A percentile compares a stretch with the other conserved stretches of the same genome.
Conservation (phyloP, 2,113 vertebrate genomes). For the Plecotus auritus region DNA sequence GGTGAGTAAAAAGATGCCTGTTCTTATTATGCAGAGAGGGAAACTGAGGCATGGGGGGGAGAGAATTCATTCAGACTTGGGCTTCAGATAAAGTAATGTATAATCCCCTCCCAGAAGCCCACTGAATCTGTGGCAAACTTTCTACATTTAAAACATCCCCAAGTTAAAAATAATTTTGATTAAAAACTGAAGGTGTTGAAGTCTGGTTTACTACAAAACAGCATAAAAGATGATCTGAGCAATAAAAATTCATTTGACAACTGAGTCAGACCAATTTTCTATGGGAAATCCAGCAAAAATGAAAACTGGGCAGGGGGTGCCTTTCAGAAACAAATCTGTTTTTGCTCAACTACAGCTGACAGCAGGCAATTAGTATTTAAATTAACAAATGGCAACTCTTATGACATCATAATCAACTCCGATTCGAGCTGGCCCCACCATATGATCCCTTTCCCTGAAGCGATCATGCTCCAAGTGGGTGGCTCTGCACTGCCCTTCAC, state of each 20-base stretch:
- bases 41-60: background rate
- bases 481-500: background rate
- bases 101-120: background rate
- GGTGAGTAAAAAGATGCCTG: background rate
- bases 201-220: background rate
- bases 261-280: conserved; percentile 62
- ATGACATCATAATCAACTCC: background rate
- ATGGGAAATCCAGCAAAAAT: background rate
- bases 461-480: accelerated
- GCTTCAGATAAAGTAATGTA: background rate
- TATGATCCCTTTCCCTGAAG: accelerated
- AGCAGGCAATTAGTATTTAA: background rate
- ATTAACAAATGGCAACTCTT: background rate
- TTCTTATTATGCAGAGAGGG: background rate
- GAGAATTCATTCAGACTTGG: background rate
- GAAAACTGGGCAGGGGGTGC: background rate
- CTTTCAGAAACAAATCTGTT: background rate
- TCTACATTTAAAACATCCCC: background rate
- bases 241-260: conserved; percentile 58
- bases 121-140: background rate
- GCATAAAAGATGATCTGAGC: conserved; percentile 15
- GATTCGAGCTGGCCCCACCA: background rate
- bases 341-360: conserved; percentile 4
- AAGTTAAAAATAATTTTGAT: background rate
- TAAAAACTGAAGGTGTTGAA: conserved; percentile 48